These are phyloP conservation scores for Gephyroberyx darwinii DNA, from an alignment of 2,797 vertebrate species.

Conservation along the genomic window DNA sequence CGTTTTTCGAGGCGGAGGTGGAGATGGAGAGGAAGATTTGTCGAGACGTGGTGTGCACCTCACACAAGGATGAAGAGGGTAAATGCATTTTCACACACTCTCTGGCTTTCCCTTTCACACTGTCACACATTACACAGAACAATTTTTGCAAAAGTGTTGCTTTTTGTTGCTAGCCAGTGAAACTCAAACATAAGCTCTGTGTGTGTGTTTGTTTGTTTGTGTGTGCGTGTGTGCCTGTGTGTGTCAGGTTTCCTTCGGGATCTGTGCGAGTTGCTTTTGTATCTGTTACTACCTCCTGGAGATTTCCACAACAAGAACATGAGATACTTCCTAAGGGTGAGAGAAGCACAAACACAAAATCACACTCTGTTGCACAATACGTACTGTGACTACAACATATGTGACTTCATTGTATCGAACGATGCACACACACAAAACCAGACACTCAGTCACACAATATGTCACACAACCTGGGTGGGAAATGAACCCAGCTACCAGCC, in stretches of 20 bases:
- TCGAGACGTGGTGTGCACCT: constrained; percentile 95
- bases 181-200: constrained; percentile 12
- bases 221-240: constrained; percentile 23
- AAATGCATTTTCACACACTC: neutral
- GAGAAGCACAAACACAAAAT: constrained; percentile 32
- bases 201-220: constrained; percentile 15
- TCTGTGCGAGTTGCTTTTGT: constrained; percentile 97
- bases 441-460: constrained; percentile 9
- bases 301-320: constrained; percentile 99
- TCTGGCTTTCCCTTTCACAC: constrained; percentile 1
- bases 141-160: neutral
- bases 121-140: neutral
- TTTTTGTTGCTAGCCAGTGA: neutral
- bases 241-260: constrained; percentile 94
- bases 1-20: constrained; percentile 98
- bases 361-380: neutral
- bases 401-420: neutral
- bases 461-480: constrained; percentile 8
- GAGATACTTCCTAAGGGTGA: constrained; percentile 99
- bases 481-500: constrained; percentile 5
- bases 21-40: constrained; percentile 98
- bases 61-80: constrained; percentile 98
- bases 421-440: neutral
- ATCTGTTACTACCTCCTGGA: constrained; percentile 99
- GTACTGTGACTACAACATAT: neutral